phyloP scores from a whole-genome alignment of 2,888 invertebrate species.

The Disparrhopalites patrizii region DNA sequence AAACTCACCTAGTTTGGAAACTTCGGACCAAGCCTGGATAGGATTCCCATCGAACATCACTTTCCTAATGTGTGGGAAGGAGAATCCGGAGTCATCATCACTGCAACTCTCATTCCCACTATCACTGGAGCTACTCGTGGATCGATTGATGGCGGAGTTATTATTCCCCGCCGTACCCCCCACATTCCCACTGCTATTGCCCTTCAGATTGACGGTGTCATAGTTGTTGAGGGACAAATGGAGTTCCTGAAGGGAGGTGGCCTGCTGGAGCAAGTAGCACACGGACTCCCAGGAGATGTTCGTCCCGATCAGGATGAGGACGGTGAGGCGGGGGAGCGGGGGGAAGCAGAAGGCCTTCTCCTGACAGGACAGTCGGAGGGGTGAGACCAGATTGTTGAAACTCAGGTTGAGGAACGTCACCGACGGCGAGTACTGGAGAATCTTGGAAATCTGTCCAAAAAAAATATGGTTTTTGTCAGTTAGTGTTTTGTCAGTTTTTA shows the following conservation, averaged over 20 bases:
- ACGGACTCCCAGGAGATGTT: conserved; percentile 80
- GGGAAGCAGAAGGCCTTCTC: conserved; percentile 41
- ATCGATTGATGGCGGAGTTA: conserved; percentile 4
- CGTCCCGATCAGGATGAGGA: conserved; percentile 82
- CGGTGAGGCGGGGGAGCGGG: conserved; percentile 60
- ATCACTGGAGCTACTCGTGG: conserved; percentile 26
- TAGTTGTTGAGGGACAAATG: conserved; percentile 87
- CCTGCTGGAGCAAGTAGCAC: conserved; percentile 61
- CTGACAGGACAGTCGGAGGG: conserved; percentile 53
- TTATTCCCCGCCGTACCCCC: conserved; percentile 31
- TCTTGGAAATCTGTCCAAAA: conserved; percentile 68
- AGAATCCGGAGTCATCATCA: conserved; percentile 43
- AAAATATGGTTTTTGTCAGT: too few species aligned
- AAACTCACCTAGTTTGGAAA: conserved; percentile 45
- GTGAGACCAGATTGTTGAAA: conserved; percentile 75
- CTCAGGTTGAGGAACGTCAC: conserved; percentile 88
- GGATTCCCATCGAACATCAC: conserved; percentile 48
- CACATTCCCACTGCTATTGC: conserved; percentile 52
- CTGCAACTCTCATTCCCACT: conserved; percentile 47
- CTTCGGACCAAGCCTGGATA: conserved; percentile 30
- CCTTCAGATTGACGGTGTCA: conserved; percentile 49
- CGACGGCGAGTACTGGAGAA: conserved; percentile 80
- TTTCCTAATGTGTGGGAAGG: conserved; percentile 43
- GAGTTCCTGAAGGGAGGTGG: conserved; percentile 70
- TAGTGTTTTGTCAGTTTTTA: too few species aligned